Percentiles rank a stretch among this genome's conserved stretches.
phyloP scores from a whole-genome alignment of 1,140 invertebrate genomes.

The Heliothis virescens region DNA sequence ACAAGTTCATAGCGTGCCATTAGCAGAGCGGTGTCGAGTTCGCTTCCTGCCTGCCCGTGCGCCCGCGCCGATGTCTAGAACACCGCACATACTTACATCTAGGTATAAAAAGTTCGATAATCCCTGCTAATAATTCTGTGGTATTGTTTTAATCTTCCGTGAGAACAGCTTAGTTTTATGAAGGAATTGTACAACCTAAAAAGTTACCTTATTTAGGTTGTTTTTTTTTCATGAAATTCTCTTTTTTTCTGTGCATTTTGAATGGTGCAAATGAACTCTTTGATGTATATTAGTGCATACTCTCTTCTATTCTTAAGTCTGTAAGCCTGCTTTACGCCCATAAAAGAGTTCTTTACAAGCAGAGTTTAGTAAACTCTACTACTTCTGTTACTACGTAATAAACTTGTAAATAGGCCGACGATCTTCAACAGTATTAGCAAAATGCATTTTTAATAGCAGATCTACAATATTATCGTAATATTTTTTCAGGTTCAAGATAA shows the following conservation, averaged over 20 bases:
- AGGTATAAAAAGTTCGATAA: neutral
- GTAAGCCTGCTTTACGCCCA: too few species aligned
- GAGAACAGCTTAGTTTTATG: neutral
- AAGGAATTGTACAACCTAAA: neutral
- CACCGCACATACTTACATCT: constrained; percentile 6
- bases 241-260: too few species aligned
- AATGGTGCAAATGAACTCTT: too few species aligned
- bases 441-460: neutral
- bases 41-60: constrained; percentile 72
- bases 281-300: too few species aligned
- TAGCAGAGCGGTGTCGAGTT: constrained; percentile 69
- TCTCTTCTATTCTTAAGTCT: too few species aligned
- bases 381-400: too few species aligned
- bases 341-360: too few species aligned
- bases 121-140: neutral
- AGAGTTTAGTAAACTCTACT: too few species aligned
- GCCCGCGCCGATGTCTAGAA: constrained; percentile 16
- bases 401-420: too few species aligned
- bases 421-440: neutral
- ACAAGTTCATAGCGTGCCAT: constrained; percentile 64
- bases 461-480: neutral
- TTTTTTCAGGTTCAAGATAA: constrained; percentile 14
- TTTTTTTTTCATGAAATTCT: too few species aligned
- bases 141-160: neutral
- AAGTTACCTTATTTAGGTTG: too few species aligned